Evolutionary conservation across 2,888 invertebrate species (phyloP).

Genomic region (Galerucella calmariensis): DNA sequence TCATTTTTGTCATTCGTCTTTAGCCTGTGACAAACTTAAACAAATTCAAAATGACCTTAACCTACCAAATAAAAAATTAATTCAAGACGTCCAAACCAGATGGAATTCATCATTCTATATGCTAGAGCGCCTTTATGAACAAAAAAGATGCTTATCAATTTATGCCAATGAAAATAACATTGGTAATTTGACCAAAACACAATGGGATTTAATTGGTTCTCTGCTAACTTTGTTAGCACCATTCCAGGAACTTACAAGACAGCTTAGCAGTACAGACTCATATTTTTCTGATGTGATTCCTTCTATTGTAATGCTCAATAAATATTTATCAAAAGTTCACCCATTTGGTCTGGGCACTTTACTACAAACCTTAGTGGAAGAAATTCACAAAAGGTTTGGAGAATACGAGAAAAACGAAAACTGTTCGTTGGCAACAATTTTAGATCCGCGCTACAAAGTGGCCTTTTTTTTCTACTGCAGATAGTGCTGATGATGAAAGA

Average conservation of each 20-base stretch:
- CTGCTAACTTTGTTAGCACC: slow-evolving; percentile 10
- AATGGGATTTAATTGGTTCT: slow-evolving; percentile 16
- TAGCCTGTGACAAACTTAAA: no score
- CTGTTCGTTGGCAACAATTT: slow-evolving; percentile 15
- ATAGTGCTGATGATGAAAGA: slow-evolving; percentile 3
- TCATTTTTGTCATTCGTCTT: no score
- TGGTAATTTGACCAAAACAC: slow-evolving; percentile 13
- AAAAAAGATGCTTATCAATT: not conserved
- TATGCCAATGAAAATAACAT: slow-evolving; percentile 2
- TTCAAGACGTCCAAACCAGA: no score
- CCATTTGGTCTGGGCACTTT: slow-evolving; percentile 14
- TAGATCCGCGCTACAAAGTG: slow-evolving; percentile 16
- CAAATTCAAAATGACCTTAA: no score
- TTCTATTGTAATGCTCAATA: slow-evolving; percentile 1
- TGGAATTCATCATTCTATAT: no score
- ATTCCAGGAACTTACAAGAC: slow-evolving; percentile 21
- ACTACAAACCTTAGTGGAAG: slow-evolving; percentile 9
- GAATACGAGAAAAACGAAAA: slow-evolving; percentile 12
- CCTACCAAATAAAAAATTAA: no score
- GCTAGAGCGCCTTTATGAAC: no score
- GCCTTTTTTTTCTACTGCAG: slow-evolving; percentile 17
- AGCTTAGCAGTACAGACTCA: slow-evolving; percentile 20
- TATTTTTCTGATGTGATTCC: slow-evolving; percentile 13
- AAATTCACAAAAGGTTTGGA: slow-evolving; percentile 19
- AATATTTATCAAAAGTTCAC: slow-evolving; percentile 14